Evolutionary conservation across 2,113 vertebrate species (phyloP), one percentile per base, ranked within the genome.

Genomic region (Tylochromis polylepis): DNA sequence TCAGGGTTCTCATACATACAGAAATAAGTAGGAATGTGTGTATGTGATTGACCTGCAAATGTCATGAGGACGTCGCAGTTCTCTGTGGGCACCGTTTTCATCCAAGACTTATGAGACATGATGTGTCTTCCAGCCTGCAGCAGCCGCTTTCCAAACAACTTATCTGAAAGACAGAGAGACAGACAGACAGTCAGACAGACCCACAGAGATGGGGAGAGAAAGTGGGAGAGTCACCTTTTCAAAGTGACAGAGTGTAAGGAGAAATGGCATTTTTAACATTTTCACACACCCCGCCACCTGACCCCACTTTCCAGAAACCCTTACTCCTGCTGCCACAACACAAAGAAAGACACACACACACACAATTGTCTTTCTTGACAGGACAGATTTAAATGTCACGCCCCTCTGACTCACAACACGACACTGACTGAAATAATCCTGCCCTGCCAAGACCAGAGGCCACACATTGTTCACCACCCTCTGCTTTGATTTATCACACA

Each of bases 51-150:
- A 99, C 98, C 98, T 94, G 98, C 95, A 94, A 99, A 98, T 56
- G 98, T 99, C 98, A 99, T 98, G 85, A 99, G 97, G 82, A 99
- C 97, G 2, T 99, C 98, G 86, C 98, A 99, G 96, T 99, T 98
- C 95, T 99, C 98, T 0, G 98, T 99, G 93, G 98, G 98, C 93
- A 99, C 98, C 0, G 98, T 99, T 94, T 98, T 99, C 98, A 99
- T 99, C 98, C 98, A 99, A 20, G 98, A 98, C 91, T 99, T 99
- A 95, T 99, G 98, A 92, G 98, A 98, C 97, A 99, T 98, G 96
- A 99, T 97, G 96, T 99, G 98, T 79, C 98, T 97, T 51, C 98
- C 98, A 1, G 98, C 98, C 93, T 99, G 98, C 82, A 99, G 96
- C 87, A 99, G 97, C 72, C 97, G 95, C 96, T 98, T 99, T 86